A percentile compares a stretch with the other conserved stretches of the same genome.
phyloP scores from a whole-genome alignment of 2,797 vertebrate genomes.

The Poecilia velifera region DNA sequence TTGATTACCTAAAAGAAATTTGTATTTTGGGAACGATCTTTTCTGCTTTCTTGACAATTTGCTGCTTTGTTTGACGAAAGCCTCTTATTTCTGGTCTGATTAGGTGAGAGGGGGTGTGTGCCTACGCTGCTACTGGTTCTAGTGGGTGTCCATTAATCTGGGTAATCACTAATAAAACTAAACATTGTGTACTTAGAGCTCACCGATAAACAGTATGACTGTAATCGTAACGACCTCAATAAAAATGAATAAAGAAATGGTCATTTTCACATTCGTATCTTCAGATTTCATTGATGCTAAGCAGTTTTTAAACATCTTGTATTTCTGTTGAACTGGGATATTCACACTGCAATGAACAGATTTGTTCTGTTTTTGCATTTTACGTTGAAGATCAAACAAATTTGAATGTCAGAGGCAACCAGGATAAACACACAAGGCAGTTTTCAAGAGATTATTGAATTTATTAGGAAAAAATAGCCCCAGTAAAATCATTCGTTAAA shows the following conservation, averaged over 20 bases:
- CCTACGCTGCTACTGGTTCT: conserved; percentile 65
- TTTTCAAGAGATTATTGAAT: neutral
- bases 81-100: conserved; percentile 17
- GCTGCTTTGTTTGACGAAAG: conserved; percentile 22
- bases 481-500: neutral
- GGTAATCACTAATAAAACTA: conserved; percentile 38
- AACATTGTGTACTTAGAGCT: conserved; percentile 43
- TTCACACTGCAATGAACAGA: neutral
- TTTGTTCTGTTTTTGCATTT: neutral
- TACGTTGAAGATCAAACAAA: neutral
- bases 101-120: conserved; percentile 30
- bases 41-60: conserved; percentile 7
- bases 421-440: neutral
- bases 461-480: neutral
- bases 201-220: conserved; percentile 32
- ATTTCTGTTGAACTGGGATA: neutral
- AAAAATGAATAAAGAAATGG: conserved; percentile 48
- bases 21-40: neutral
- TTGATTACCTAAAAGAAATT: conserved; percentile 31
- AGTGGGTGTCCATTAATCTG: conserved; percentile 39
- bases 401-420: neutral
- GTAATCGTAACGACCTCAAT: conserved; percentile 52
- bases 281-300: neutral
- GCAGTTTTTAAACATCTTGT: too few relatives aligned
- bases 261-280: neutral